Percentiles rank a stretch among this genome's conserved stretches.
Conservation (phyloP, 2,888 invertebrate genomes). For the Macrophya annulata region DNA sequence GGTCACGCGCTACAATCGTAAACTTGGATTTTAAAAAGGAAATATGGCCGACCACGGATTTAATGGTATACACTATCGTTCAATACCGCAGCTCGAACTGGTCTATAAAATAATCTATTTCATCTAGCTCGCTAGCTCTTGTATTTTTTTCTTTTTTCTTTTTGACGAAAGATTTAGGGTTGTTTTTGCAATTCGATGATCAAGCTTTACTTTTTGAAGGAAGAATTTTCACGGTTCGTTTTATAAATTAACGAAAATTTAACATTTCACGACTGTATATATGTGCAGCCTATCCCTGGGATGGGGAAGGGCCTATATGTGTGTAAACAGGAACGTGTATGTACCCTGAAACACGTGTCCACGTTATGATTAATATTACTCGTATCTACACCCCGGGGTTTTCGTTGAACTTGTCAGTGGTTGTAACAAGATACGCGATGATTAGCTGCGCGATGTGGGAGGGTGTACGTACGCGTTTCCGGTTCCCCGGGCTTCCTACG, state of each 20-base stretch:
- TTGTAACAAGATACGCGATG: constrained; percentile 66
- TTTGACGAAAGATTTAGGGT: background rate
- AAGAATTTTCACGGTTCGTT: background rate
- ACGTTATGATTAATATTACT: constrained; percentile 73
- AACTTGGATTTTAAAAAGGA: constrained; percentile 19
- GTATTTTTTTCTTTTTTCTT: background rate
- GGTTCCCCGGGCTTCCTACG: constrained; percentile 26
- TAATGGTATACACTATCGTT: constrained; percentile 18
- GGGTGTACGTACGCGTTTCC: constrained; percentile 22
- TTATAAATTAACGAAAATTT: background rate
- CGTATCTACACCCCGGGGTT: constrained; percentile 58
- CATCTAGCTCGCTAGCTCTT: too few relatives aligned
- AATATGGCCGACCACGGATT: constrained; percentile 43
- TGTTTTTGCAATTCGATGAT: background rate
- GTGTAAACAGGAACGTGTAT: background rate
- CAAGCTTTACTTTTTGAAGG: background rate
- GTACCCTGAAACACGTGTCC: constrained; percentile 58
- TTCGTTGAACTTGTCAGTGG: constrained; percentile 69
- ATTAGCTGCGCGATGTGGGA: constrained; percentile 64
- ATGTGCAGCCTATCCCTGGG: background rate
- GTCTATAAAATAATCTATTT: background rate
- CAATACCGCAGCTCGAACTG: background rate
- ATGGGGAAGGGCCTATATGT: background rate
- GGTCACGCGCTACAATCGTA: constrained; percentile 53
- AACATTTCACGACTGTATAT: background rate